These are phyloP conservation scores for Petrocephalus sullivani DNA, from an alignment of 2,797 vertebrate species.

Conservation along the genomic window DNA sequence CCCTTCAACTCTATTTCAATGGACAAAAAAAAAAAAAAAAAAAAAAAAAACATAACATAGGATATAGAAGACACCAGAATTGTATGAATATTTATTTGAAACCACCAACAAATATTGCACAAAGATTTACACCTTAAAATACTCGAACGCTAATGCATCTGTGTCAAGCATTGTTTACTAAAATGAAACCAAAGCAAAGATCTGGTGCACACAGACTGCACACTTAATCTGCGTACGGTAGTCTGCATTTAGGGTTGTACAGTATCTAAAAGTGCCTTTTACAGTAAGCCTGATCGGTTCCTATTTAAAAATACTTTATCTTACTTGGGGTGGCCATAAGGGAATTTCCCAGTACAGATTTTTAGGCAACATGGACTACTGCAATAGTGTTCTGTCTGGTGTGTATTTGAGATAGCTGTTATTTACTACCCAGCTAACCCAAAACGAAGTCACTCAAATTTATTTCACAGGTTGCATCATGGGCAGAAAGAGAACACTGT, in stretches of 20 bases:
- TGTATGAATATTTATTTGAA: constrained; percentile 34
- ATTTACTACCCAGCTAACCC: not conserved
- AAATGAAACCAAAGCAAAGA: constrained; percentile 12
- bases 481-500: not conserved
- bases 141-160: constrained; percentile 14
- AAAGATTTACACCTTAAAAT: constrained; percentile 29
- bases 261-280: constrained; percentile 6
- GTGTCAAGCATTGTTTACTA: constrained; percentile 16
- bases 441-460: not conserved
- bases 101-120: constrained; percentile 40
- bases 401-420: not conserved
- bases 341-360: not conserved
- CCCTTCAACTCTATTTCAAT: not conserved
- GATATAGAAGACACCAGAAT: constrained; percentile 26
- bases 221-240: not conserved
- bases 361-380: not conserved
- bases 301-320: not conserved
- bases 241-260: not conserved
- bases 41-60: not conserved
- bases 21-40: not conserved
- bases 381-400: not conserved
- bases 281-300: not conserved
- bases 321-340: not conserved
- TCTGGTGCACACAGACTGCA: constrained; percentile 3
- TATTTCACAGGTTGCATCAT: not conserved